A percentile compares a stretch with the other conserved stretches of the same genome.
These are phyloP conservation scores for Athalia rosae DNA, from an alignment of 2,888 invertebrate species.

Conservation along the genomic window DNA sequence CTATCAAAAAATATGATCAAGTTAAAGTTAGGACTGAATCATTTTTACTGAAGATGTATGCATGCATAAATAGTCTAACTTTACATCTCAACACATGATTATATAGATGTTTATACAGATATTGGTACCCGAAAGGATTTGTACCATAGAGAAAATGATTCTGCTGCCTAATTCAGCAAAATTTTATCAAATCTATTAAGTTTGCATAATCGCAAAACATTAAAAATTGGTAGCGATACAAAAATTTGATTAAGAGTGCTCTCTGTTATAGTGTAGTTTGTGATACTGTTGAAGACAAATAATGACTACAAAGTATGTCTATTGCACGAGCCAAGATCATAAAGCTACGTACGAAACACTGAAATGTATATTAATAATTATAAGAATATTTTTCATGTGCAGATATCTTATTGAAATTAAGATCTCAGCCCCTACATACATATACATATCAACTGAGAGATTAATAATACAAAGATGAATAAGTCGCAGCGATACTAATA, in stretches of 20 bases:
- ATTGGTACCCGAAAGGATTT: background rate
- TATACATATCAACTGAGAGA: conserved; percentile 38
- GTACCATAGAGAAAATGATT: background rate
- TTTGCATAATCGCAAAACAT: no score
- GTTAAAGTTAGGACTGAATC: background rate
- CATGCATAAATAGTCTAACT: background rate
- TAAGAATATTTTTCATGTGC: background rate
- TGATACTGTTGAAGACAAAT: conserved; percentile 3
- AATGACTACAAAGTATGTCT: background rate
- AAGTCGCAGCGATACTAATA: conserved; percentile 60
- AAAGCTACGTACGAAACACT: background rate
- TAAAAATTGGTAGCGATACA: no score
- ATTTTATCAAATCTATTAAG: background rate
- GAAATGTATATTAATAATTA: background rate
- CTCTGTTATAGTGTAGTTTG: background rate
- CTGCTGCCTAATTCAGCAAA: background rate
- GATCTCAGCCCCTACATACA: conserved; percentile 31
- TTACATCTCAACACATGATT: background rate
- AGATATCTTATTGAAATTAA: background rate
- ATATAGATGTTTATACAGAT: no score
- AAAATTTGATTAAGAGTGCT: background rate
- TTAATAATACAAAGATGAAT: conserved; percentile 51
- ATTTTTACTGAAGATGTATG: background rate
- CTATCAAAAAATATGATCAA: conserved; percentile 65
- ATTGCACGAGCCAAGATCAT: conserved; percentile 20